Evolutionary conservation across 2,797 vertebrate species (phyloP), one percentile per base, ranked within the genome.

Genomic region (Cercopithecus diana): DNA sequence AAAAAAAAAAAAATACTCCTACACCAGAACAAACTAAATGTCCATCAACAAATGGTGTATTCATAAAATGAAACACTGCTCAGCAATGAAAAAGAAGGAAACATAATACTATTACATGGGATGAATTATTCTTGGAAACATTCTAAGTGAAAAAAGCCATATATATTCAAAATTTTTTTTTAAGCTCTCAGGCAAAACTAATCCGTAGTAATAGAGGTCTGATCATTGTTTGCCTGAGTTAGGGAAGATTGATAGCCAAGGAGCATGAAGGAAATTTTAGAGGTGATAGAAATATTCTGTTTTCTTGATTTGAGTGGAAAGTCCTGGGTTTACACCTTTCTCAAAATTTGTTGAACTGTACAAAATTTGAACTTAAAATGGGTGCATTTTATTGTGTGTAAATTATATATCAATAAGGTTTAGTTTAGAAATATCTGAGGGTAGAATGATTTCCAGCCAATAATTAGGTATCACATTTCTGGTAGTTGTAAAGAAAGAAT

Each of bases 41-140:
- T 81, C 52, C n/a, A 61, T 86, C 73, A 55, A 22, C 33, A 77
- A 90, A 43, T 39, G 26, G 24, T 33, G 6, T 73, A n/a, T 64
- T 93, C 67, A 80, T 93, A 80, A 90, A 75, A 73, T 93, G 73
- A 90, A 80, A 64, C 73, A 52, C 33, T 93, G 64, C 61, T 96
- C 61, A 90, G 45, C 58, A 39, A 61, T 77, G 80, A 86, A 79
- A 93, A 93, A 30, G 36, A 70, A 93, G 73, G 64, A 77, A 57
- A 19, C 79, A n/a, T 67, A 67, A n/a, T 67, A 19, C 58, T 73
- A 64, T 67, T 85, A 61, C 2, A 19, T 58, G 50, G 55, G 17
- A 26, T 48, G 41, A 70, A 79, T 75, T 82, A 33, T 57, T 95
- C 39, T 85, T 7, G 67, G 39, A 85, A 85, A 70, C 41, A 39